Conservation (phyloP, 2,113 vertebrate species). For the Takifugu flavidus region DNA sequence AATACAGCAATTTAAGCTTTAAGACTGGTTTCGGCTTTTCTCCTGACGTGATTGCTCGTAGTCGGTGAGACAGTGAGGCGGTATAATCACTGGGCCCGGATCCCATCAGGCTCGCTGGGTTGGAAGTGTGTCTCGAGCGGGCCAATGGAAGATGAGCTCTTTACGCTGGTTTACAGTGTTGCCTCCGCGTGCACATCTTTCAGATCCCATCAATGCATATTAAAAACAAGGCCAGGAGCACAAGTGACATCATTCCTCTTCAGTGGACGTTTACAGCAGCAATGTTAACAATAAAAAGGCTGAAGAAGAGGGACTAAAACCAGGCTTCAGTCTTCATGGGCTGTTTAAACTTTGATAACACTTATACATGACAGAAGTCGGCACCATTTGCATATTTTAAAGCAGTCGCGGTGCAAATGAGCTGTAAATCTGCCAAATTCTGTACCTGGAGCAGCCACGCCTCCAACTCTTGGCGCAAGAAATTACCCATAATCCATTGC, state of each 20-base stretch:
- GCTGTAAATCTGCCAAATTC: too few species aligned
- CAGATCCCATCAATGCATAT: slow-evolving; percentile 41
- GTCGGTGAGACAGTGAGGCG: slow-evolving; percentile 23
- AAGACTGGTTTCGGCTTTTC: background rate
- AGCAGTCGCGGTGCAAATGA: background rate
- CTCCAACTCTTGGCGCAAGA: slow-evolving; percentile 25
- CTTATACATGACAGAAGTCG: background rate
- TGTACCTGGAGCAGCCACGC: slow-evolving; percentile 8
- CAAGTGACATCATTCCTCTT: background rate
- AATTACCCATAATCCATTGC: slow-evolving; percentile 62
- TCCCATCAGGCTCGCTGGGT: slow-evolving; percentile 39
- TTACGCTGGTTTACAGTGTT: slow-evolving; percentile 32
- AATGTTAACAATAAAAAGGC: background rate
- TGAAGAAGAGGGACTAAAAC: background rate
- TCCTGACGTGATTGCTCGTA: slow-evolving; percentile 6
- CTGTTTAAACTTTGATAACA: background rate
- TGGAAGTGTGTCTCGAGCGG: slow-evolving; percentile 42
- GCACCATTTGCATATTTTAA: background rate
- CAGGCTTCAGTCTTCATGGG: background rate
- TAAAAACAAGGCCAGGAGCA: slow-evolving; percentile 32
- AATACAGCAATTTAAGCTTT: too few species aligned
- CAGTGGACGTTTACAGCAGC: background rate
- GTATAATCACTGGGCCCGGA: slow-evolving; percentile 37
- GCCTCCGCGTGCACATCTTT: slow-evolving; percentile 33
- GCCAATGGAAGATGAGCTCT: slow-evolving; percentile 44